Conservation (phyloP, 2,888 invertebrate species). For the Cosmorhoe ocellata region DNA sequence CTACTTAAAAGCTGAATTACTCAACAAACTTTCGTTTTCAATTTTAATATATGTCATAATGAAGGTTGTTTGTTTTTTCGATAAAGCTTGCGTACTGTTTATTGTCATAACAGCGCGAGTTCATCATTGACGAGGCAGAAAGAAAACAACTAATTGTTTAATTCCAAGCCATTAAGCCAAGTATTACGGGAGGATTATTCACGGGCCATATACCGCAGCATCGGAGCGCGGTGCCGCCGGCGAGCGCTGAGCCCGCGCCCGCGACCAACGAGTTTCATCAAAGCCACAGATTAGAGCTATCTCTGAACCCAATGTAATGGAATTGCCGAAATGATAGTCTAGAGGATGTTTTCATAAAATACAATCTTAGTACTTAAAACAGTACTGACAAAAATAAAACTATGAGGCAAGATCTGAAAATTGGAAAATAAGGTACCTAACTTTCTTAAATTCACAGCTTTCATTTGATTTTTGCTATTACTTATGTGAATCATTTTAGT, state of each 20-base stretch:
- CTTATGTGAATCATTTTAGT: too few relatives aligned
- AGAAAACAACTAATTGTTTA: conserved; percentile 81
- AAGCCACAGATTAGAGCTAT: conserved; percentile 34
- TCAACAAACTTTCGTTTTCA: too few relatives aligned
- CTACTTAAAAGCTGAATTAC: too few relatives aligned
- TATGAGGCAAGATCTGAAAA: too few relatives aligned
- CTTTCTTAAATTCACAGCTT: too few relatives aligned
- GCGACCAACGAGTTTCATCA: conserved; percentile 37
- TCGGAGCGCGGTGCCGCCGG: conserved; percentile 56
- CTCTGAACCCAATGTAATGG: conserved; percentile 27
- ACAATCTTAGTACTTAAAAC: not conserved
- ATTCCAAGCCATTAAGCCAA: conserved; percentile 78
- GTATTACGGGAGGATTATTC: conserved; percentile 79
- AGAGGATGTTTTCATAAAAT: conserved; percentile 4
- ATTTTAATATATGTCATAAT: too few relatives aligned
- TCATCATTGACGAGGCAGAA: conserved; percentile 73
- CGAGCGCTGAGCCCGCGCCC: conserved; percentile 39
- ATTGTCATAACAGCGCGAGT: conserved; percentile 48
- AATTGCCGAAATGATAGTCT: conserved; percentile 21
- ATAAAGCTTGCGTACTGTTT: too few relatives aligned
- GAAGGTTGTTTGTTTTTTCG: too few relatives aligned
- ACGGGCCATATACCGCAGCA: conserved; percentile 77
- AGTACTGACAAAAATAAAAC: not conserved
- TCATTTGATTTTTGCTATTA: too few relatives aligned
- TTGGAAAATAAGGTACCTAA: too few relatives aligned